phyloP scores from a whole-genome alignment of 1,140 invertebrate genomes.

The Cyclargus thomasi region DNA sequence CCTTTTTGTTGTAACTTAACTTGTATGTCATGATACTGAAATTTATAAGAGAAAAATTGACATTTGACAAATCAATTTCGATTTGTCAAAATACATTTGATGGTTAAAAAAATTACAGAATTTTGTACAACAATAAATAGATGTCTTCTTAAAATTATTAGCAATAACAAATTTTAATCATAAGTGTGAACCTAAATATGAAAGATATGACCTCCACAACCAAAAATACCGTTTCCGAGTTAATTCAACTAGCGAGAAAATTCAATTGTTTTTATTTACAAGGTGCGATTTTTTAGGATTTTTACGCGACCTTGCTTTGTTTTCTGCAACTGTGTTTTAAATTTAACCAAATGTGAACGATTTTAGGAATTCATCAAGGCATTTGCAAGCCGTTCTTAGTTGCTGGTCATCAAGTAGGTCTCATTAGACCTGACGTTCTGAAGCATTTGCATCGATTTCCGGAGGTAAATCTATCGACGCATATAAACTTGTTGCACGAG shows the following conservation, averaged over 20 bases:
- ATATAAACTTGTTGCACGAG: slow-evolving; percentile 5
- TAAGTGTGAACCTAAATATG: slow-evolving; percentile 37
- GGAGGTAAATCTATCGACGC: slow-evolving; percentile 76
- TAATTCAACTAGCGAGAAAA: slow-evolving; percentile 86
- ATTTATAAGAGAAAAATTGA: neutral
- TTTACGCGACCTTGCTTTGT: slow-evolving; percentile 39
- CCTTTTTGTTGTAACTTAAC: too few species aligned
- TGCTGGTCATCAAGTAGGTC: slow-evolving; percentile 90
- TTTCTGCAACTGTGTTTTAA: slow-evolving; percentile 21
- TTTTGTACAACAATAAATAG: slow-evolving; percentile 2
- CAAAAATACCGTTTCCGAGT: slow-evolving; percentile 61
- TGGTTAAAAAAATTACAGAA: slow-evolving; percentile 7
- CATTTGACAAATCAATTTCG: slow-evolving; percentile 7
- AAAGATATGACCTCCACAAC: slow-evolving; percentile 64
- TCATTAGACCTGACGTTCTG: slow-evolving; percentile 88
- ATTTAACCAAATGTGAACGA: slow-evolving; percentile 22
- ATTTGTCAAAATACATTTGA: neutral
- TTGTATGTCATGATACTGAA: too few species aligned
- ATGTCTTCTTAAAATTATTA: slow-evolving; percentile 16
- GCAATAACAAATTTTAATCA: slow-evolving; percentile 5
- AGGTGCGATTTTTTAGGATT: slow-evolving; percentile 76
- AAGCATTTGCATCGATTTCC: slow-evolving; percentile 87
- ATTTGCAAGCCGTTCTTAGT: slow-evolving; percentile 91
- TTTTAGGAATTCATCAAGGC: slow-evolving; percentile 81
- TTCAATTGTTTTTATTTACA: slow-evolving; percentile 91